These are phyloP conservation scores for Fundulus diaphanus DNA, from an alignment of 2,797 vertebrate genomes.

Conservation along the genomic window DNA sequence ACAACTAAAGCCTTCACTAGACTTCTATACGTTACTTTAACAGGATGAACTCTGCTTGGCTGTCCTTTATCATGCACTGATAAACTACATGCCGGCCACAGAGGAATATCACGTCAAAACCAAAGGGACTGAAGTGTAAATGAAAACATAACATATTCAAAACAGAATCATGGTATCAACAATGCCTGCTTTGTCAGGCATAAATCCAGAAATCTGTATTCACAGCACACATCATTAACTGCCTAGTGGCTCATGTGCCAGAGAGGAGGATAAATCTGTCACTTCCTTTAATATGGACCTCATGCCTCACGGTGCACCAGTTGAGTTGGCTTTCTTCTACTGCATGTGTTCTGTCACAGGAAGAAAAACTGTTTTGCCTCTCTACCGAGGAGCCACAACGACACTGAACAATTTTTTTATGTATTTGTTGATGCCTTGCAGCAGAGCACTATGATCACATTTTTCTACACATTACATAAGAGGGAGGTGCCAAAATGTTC, in stretches of 20 bases:
- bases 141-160: slow-evolving; percentile 57
- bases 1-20: slow-evolving; percentile 51
- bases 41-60: slow-evolving; percentile 26
- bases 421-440: slow-evolving; percentile 22
- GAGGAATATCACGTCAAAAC: slow-evolving; percentile 21
- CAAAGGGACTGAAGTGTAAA: slow-evolving; percentile 55
- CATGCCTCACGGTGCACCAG: slow-evolving; percentile 39
- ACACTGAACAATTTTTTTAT: slow-evolving; percentile 28
- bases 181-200: slow-evolving; percentile 54
- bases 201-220: slow-evolving; percentile 68
- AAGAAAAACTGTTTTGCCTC: slow-evolving; percentile 20
- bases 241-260: slow-evolving; percentile 59
- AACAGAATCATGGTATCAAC: slow-evolving; percentile 54
- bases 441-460: background rate
- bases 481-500: background rate
- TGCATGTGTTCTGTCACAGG: slow-evolving; percentile 36
- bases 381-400: slow-evolving; percentile 14
- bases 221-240: slow-evolving; percentile 68
- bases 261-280: slow-evolving; percentile 66
- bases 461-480: slow-evolving; percentile 1
- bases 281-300: slow-evolving; percentile 53
- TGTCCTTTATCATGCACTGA: slow-evolving; percentile 10
- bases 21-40: slow-evolving; percentile 16
- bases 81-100: slow-evolving; percentile 23
- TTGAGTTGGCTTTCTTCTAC: slow-evolving; percentile 39